Evolutionary conservation across 2,113 vertebrate genomes (phyloP).

Genomic region (Plestiodon gilberti): DNA sequence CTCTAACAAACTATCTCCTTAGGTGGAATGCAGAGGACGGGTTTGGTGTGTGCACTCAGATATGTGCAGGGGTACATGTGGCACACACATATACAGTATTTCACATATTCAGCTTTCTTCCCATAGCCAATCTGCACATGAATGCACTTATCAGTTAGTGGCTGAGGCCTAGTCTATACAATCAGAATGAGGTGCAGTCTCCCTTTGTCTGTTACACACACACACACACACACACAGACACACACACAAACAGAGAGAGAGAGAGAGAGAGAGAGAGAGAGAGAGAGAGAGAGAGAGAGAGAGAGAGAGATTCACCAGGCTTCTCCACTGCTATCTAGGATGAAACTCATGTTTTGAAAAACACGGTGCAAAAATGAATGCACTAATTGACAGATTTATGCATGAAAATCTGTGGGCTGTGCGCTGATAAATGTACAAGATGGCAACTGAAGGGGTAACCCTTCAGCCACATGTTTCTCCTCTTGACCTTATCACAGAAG

Average conservation of each 20-base stretch:
- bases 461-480: background rate
- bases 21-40: background rate
- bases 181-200: background rate
- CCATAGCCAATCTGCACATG: background rate
- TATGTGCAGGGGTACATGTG: background rate
- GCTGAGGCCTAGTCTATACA: background rate
- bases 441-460: background rate
- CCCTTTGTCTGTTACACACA: too few relatives aligned
- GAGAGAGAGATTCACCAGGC: background rate
- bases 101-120: background rate
- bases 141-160: background rate
- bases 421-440: background rate
- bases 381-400: background rate
- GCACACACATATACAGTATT: background rate
- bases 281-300: too few relatives aligned
- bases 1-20: background rate
- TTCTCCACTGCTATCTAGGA: background rate
- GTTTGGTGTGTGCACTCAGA: background rate
- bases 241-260: background rate
- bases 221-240: too few relatives aligned
- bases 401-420: background rate
- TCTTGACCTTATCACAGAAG: slow-evolving; percentile 3
- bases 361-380: background rate
- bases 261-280: too few relatives aligned
- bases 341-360: background rate